phyloP scores from a whole-genome alignment of 1,140 invertebrate genomes.

The Notospermus geniculatus region DNA sequence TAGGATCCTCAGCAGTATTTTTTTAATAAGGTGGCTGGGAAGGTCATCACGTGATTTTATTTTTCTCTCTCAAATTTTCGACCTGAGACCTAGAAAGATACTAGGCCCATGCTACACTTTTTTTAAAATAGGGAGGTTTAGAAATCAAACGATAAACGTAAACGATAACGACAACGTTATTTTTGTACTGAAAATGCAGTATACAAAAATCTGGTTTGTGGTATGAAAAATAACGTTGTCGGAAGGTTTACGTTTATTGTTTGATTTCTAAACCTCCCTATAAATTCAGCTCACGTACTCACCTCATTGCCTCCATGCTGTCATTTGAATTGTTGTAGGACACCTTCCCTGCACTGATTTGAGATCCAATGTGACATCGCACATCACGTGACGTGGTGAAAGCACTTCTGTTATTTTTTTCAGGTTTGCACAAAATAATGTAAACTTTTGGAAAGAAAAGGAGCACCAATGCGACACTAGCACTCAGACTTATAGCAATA shows the following conservation, averaged over 20 bases:
- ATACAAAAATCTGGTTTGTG: too few relatives aligned
- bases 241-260: too few relatives aligned
- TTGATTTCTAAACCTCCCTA: too few relatives aligned
- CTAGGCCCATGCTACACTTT: background rate
- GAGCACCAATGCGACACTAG: conserved; percentile 72
- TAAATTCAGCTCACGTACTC: too few relatives aligned
- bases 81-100: background rate
- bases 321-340: conserved; percentile 34
- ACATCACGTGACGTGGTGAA: conserved; percentile 75
- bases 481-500: conserved; percentile 69
- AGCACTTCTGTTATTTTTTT: conserved; percentile 73
- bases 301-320: conserved; percentile 38
- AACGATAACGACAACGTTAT: too few relatives aligned
- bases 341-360: conserved; percentile 22
- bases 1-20: too few relatives aligned
- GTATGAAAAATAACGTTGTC: too few relatives aligned
- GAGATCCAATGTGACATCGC: conserved; percentile 72
- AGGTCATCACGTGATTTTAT: too few relatives aligned
- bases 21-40: too few relatives aligned
- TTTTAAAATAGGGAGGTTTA: too few relatives aligned
- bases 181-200: too few relatives aligned
- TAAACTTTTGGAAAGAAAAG: conserved; percentile 79
- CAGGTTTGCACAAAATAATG: conserved; percentile 73
- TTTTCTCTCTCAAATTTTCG: background rate
- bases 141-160: too few relatives aligned